phyloP scores from a whole-genome alignment of 2,113 vertebrate genomes.

The Daubentonia madagascariensis region DNA sequence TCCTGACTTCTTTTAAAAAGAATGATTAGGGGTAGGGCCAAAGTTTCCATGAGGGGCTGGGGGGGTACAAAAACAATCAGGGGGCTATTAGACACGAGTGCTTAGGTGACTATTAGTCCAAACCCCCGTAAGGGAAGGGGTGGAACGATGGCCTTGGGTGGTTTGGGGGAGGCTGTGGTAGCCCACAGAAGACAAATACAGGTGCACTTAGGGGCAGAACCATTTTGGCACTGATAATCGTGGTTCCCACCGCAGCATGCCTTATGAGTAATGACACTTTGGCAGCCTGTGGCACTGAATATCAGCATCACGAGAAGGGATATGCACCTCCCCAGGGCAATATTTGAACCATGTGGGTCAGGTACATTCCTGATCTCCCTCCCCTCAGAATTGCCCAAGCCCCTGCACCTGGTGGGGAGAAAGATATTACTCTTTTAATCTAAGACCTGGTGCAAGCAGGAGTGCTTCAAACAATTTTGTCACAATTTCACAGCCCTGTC shows the following conservation, averaged over 20 bases:
- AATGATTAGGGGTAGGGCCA: not conserved
- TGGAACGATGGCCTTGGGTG: not conserved
- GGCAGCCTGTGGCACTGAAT: not conserved
- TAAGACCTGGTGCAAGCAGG: not conserved
- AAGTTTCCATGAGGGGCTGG: too few relatives aligned
- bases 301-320: too few relatives aligned
- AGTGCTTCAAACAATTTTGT: not conserved
- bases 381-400: not conserved
- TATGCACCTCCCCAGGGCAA: not conserved
- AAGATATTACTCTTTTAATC: not conserved
- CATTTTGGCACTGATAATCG: not conserved
- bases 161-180: not conserved
- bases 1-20: not conserved
- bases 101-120: too few relatives aligned
- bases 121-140: not conserved
- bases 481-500: not conserved
- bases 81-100: not conserved
- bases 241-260: not conserved
- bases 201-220: not conserved
- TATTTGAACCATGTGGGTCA: not conserved
- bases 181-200: not conserved
- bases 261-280: not conserved
- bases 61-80: too few relatives aligned
- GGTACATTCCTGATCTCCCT: not conserved
- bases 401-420: not conserved